Conservation (phyloP, 2,888 invertebrate species). For the Diadromus collaris region DNA sequence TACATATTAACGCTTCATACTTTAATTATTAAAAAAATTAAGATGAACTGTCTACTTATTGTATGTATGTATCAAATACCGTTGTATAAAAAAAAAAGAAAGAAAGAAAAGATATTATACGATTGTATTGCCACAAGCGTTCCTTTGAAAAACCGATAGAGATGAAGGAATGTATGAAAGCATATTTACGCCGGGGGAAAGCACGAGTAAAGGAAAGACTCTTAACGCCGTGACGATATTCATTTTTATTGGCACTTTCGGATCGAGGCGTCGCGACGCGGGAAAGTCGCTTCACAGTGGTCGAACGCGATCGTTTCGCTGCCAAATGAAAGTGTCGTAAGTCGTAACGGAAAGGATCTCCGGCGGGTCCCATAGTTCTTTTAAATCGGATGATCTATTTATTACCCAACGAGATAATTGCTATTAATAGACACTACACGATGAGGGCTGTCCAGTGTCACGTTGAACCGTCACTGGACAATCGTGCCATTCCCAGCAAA, state of each 20-base stretch:
- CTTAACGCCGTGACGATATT: background rate
- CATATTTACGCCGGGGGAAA: background rate
- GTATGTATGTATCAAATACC: slow-evolving; percentile 58
- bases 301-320: slow-evolving; percentile 9
- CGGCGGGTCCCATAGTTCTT: slow-evolving; percentile 24
- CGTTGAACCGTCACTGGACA: slow-evolving; percentile 9
- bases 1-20: slow-evolving; percentile 61
- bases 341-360: slow-evolving; percentile 32
- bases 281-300: slow-evolving; percentile 2
- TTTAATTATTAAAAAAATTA: slow-evolving; percentile 47
- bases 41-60: slow-evolving; percentile 50
- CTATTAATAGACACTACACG: slow-evolving; percentile 31
- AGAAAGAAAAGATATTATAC: background rate
- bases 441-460: slow-evolving; percentile 34
- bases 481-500: background rate
- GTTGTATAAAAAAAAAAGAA: slow-evolving; percentile 55
- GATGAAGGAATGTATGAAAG: background rate
- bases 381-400: slow-evolving; percentile 38
- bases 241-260: background rate
- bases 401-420: slow-evolving; percentile 43
- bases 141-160: background rate
- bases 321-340: slow-evolving; percentile 41
- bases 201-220: no score
- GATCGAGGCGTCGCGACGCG: slow-evolving; percentile 13
- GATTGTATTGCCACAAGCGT: background rate